Base-by-base conservation (phyloP, 2,113 vertebrate species). In the Gallinago jamesoni region DNA sequence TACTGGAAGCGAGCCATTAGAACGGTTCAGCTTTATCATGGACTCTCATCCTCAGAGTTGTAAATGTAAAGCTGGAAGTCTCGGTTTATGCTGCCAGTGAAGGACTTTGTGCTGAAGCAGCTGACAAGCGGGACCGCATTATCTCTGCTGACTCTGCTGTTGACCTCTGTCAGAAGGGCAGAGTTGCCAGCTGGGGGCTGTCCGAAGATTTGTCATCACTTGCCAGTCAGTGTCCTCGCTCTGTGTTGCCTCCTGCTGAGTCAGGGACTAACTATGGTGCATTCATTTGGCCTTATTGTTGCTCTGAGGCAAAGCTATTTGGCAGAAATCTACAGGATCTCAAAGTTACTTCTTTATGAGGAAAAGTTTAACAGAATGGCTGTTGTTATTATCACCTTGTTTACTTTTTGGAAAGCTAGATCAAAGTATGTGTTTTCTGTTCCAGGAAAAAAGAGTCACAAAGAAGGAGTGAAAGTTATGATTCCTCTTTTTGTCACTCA, bases 131-230 rank as follows among this genome's bases (percentile, higher is more conserved):
- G 77, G 57, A 33, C 84, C 0, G 2, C 39, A 45, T 94, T 94
- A 37, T 82, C 87, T 94, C 89, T 91, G 74, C 95, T 96, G 96
- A 87, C 95, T 96, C 95, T 72, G 76, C 69, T 84, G 53, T 57
- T 85, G 96, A 95, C 89, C 95, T 82, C 84, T 96, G 94, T 94
- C 94, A 96, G 89, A 93, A 96, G 77, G 91, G 74, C 93, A 95
- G 69, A 89, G 48, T 67, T 4, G 0, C 94, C 95, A 95, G 93
- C 94, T 97, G 96, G 69, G 84, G 84, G 17, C 89, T 96, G 96
- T 96, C 43, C 14, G 77, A 95, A 96, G 73, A 84, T 89, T 94
- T 95, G 93, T 89, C 95, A 89, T 62, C 18, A 0, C 87, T 94
- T 96, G 76, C 93, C 93, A 86, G 75, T 77, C 94, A 80, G 41